Percentiles rank a stretch among this genome's conserved stretches.
Evolutionary conservation across 1,140 invertebrate species (phyloP).

Genomic region (Pseudomyrmex flavicornis): DNA sequence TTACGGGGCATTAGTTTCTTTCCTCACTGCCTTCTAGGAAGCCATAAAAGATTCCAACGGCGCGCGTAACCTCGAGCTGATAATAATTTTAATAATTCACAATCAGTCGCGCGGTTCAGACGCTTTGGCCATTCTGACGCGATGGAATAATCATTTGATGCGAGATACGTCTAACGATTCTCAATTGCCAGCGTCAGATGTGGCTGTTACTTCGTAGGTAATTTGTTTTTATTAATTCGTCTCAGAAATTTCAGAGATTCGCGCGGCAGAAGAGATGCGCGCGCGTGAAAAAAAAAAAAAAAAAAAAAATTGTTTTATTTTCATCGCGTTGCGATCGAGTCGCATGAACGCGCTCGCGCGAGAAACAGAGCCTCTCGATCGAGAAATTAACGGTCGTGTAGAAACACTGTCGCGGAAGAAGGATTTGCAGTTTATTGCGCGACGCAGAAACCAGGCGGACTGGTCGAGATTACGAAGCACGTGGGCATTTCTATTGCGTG

Average conservation of each 20-base stretch:
- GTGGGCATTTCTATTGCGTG: constrained; percentile 67
- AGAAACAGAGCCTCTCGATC: constrained; percentile 53
- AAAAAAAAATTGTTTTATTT: background rate
- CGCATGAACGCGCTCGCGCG: background rate
- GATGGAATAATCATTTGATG: constrained; percentile 64
- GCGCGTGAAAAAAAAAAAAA: too few species aligned
- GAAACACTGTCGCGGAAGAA: constrained; percentile 60
- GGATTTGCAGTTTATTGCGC: constrained; percentile 72
- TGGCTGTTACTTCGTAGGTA: constrained; percentile 37
- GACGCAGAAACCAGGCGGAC: constrained; percentile 61
- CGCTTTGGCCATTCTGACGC: constrained; percentile 64
- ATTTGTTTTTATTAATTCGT: constrained; percentile 51
- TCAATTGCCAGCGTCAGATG: constrained; percentile 61
- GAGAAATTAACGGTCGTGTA: constrained; percentile 69
- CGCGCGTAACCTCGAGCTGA: constrained; percentile 59
- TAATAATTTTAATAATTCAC: constrained; percentile 76
- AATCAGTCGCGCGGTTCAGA: constrained; percentile 62
- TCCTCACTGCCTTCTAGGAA: constrained; percentile 71
- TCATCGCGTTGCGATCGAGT: background rate
- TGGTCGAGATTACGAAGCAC: constrained; percentile 66
- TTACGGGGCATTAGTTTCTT: constrained; percentile 72
- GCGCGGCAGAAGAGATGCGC: background rate
- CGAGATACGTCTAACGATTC: constrained; percentile 64
- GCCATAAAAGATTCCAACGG: constrained; percentile 73
- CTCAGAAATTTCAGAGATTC: constrained; percentile 36